Evolutionary conservation across 2,888 invertebrate genomes (phyloP).

Genomic region (Desoria tigrina): DNA sequence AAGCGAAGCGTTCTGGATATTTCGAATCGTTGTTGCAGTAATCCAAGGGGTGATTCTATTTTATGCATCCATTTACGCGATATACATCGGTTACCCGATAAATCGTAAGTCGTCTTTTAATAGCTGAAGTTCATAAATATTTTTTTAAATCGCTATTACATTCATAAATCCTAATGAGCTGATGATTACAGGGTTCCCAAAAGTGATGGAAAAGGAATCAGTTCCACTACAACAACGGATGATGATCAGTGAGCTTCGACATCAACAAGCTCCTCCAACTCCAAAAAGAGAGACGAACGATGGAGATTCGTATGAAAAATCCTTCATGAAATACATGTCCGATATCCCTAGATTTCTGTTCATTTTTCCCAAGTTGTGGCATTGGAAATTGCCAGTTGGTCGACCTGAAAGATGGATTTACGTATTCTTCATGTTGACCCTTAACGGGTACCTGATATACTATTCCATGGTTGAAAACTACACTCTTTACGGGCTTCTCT

Average conservation of each 20-base stretch:
- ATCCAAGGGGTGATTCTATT: slow-evolving; percentile 11
- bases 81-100: slow-evolving; percentile 15
- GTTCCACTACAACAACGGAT: background rate
- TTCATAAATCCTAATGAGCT: too few species aligned
- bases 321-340: background rate
- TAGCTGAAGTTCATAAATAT: too few species aligned
- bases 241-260: background rate
- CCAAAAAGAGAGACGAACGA: background rate
- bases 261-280: background rate
- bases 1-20: background rate
- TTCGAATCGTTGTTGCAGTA: background rate
- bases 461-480: background rate
- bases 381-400: slow-evolving; percentile 13
- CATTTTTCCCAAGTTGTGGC: slow-evolving; percentile 17
- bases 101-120: background rate
- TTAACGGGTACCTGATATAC: slow-evolving; percentile 17
- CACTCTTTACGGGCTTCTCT: background rate
- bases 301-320: background rate
- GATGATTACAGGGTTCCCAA: too few species aligned
- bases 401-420: background rate
- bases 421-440: background rate
- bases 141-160: too few species aligned
- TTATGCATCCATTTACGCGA: slow-evolving; percentile 1
- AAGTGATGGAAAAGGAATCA: background rate
- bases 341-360: slow-evolving; percentile 15